Base-by-base conservation (phyloP, 2,797 vertebrate species). In the Miichthys miiuy region DNA sequence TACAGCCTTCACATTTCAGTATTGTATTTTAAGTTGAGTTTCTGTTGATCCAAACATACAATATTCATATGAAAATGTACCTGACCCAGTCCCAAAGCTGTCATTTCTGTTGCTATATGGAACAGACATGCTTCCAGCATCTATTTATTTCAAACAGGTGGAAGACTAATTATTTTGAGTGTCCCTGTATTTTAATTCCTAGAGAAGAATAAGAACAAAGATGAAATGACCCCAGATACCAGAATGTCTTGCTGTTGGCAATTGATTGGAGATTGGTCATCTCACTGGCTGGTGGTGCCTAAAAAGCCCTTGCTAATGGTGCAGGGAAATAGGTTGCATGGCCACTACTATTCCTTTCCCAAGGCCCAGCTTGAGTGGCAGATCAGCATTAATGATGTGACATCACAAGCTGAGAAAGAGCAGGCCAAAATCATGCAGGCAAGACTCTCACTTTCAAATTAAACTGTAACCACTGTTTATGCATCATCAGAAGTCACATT, bases 311-410 rank as follows among this genome's bases (percentile, higher is more conserved):
- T 4, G 44, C 75, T 93, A 51, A 88, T 64, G 61, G 78, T 94
- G 44, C 79, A 78, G 52, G 95, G 94, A 20, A 76, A 86, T 57
- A 87, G 80, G 65, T 52, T 95, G 48, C 75, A 52, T 46, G 90
- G 91, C 23, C 93, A 94, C 81, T 96, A 88, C 80, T 77, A 72
- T 34, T 90, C 92, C 18, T 82, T 94, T 14, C 87, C 85, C 46
- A 92, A 82, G 60, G 75, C 75, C 8, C 92, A 94, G 25, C 81
- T 97, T n/a, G 80, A 94, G 78, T 89, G 93, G 87, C 91, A 96
- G 12, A 87, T 97, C 21, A 69, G 77, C 23, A 84, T 83, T 6
- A 94, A 82, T 60, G 60, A 86, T 25, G 18, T 56, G 16, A 89
- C 94, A 64, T 83, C 91, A 60, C 81, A 83, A 55, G 92, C 80